These are phyloP conservation scores for Nudaria mundana DNA, from an alignment of 2,888 invertebrate genomes.

Conservation along the genomic window DNA sequence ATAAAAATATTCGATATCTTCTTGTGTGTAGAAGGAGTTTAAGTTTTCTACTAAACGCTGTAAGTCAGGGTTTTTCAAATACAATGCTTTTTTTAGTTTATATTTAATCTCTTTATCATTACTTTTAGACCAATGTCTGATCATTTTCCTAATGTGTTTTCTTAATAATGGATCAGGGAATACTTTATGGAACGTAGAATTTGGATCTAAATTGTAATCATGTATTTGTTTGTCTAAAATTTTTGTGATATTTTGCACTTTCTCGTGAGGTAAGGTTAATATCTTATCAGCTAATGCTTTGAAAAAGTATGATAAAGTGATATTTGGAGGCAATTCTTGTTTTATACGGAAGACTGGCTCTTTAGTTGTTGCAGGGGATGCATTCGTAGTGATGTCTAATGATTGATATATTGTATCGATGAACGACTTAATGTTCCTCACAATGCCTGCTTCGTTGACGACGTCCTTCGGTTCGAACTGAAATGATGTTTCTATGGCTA, in stretches of 20 bases:
- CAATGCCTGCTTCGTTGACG: not conserved
- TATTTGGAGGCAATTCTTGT: not conserved
- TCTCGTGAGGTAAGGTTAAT: not conserved
- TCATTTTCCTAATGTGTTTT: not conserved
- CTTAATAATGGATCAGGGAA: not conserved
- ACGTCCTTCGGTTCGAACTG: constrained; percentile 21
- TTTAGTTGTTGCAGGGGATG: not conserved
- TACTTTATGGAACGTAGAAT: not conserved
- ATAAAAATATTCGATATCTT: not conserved
- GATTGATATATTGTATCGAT: constrained; percentile 12
- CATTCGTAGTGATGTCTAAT: not conserved
- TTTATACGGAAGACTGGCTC: not conserved
- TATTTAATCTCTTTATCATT: not conserved
- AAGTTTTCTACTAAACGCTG: not conserved
- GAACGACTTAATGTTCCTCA: constrained; percentile 12
- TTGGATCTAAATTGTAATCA: not conserved
- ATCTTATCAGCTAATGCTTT: not conserved
- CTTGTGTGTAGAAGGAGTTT: not conserved
- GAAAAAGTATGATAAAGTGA: not conserved
- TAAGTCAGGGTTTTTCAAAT: not conserved
- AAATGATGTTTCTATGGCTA: constrained; percentile 24
- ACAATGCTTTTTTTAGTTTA: not conserved
- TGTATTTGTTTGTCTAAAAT: not conserved
- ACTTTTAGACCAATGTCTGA: not conserved
- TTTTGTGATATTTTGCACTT: not conserved